These are phyloP conservation scores for Heliconius eleuchia DNA, from an alignment of 1,140 invertebrate genomes.

Conservation along the genomic window DNA sequence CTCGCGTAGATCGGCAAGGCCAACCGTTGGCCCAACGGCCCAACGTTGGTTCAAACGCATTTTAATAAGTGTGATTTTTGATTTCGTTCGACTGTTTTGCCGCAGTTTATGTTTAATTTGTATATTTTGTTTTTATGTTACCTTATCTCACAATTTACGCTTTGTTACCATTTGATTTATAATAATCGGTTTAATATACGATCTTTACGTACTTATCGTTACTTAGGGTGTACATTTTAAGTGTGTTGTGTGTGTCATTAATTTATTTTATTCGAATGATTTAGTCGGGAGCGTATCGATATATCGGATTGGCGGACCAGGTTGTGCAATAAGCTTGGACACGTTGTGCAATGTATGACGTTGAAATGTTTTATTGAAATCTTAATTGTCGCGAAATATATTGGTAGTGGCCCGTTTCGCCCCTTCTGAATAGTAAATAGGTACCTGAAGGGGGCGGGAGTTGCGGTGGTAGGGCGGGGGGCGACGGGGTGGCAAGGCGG, in stretches of 20 bases:
- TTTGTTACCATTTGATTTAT: slow-evolving; percentile 71
- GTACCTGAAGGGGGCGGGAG: slow-evolving; percentile 54
- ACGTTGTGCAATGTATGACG: slow-evolving; percentile 58
- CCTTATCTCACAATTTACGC: slow-evolving; percentile 71
- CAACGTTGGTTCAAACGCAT: slow-evolving; percentile 61
- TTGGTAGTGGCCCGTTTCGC: slow-evolving; percentile 67
- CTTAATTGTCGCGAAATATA: slow-evolving; percentile 78
- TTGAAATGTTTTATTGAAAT: slow-evolving; percentile 69
- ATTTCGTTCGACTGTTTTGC: slow-evolving; percentile 51
- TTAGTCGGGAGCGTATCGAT: slow-evolving; percentile 42
- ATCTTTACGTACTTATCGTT: slow-evolving; percentile 46
- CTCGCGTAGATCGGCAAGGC: slow-evolving; percentile 52
- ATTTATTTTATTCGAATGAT: slow-evolving; percentile 61
- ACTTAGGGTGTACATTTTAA: slow-evolving; percentile 42
- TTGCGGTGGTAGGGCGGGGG: slow-evolving; percentile 36
- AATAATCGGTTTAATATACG: slow-evolving; percentile 49
- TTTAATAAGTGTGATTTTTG: slow-evolving; percentile 67
- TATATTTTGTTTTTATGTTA: slow-evolving; percentile 68
- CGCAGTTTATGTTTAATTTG: slow-evolving; percentile 55
- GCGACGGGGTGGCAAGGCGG: slow-evolving; percentile 36
- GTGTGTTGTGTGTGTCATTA: slow-evolving; percentile 54
- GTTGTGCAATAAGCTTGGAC: slow-evolving; percentile 64
- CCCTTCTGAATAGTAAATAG: slow-evolving; percentile 77
- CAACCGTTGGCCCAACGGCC: slow-evolving; percentile 52
- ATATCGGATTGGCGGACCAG: slow-evolving; percentile 44